Evolutionary conservation across 2,797 vertebrate genomes (phyloP).

Genomic region (Gymnothorax reevesii): DNA sequence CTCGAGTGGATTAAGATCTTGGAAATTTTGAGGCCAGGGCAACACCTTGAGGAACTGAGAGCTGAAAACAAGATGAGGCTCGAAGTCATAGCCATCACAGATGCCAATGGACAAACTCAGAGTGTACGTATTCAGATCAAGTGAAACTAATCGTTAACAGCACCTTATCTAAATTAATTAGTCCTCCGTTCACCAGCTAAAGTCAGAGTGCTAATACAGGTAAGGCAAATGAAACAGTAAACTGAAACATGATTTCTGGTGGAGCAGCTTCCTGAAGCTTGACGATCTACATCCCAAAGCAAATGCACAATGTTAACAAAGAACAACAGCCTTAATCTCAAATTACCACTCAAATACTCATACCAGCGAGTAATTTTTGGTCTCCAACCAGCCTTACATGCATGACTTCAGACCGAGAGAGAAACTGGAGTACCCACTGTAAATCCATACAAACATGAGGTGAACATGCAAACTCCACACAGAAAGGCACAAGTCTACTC

Average conservation of each 20-base stretch:
- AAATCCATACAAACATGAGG: no score
- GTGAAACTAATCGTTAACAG: neutral
- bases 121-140: neutral
- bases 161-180: slow-evolving; percentile 12
- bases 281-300: neutral
- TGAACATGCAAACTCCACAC: no score
- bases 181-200: neutral
- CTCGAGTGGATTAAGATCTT: no score
- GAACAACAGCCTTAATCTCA: neutral
- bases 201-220: neutral
- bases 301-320: neutral
- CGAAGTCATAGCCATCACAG: neutral
- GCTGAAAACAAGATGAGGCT: neutral
- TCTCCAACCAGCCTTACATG: no score
- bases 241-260: neutral
- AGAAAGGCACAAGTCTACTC: no score
- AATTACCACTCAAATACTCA: neutral
- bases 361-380: no score
- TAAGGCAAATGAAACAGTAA: neutral
- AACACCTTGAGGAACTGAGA: neutral
- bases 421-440: no score
- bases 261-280: neutral
- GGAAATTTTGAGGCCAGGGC: no score
- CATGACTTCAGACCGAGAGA: no score
- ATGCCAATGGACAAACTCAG: neutral